Percentiles rank a stretch among this genome's conserved stretches.
Evolutionary conservation across 2,888 invertebrate species (phyloP).

Genomic region (Tubiluchus corallicola): DNA sequence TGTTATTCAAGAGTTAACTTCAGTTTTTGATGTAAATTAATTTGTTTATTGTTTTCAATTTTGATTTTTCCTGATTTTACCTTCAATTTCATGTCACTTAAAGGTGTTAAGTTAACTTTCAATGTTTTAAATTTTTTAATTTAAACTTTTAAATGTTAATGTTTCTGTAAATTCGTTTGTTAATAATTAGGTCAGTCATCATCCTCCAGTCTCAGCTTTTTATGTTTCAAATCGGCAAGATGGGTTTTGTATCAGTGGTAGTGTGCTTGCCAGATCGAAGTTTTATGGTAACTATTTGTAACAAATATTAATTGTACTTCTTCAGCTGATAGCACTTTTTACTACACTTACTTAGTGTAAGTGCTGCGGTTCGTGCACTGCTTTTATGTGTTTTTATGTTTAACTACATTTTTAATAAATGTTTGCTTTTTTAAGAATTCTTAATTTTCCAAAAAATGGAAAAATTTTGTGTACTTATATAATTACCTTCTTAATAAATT

Average conservation of each 20-base stretch:
- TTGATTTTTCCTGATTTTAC: not conserved
- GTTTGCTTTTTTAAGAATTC: not conserved
- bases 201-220: conserved; percentile 81
- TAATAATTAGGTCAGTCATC: conserved; percentile 55
- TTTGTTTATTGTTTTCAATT: not conserved
- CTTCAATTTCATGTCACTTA: not conserved
- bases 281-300: conserved; percentile 55
- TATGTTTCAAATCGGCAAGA: conserved; percentile 83
- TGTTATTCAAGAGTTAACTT: too few relatives aligned
- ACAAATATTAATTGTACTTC: not conserved
- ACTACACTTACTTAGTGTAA: conserved; percentile 1
- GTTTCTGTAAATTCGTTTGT: not conserved
- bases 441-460: not conserved
- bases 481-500: too few relatives aligned
- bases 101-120: conserved; percentile 1
- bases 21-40: too few relatives aligned
- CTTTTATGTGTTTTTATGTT: not conserved
- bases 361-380: not conserved
- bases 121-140: not conserved
- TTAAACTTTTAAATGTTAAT: not conserved
- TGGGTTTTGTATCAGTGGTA: conserved; percentile 74
- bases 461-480: not conserved
- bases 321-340: conserved; percentile 7
- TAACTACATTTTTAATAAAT: not conserved
- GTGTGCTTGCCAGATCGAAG: conserved; percentile 77